Evolutionary conservation across 2,113 vertebrate species (phyloP), one percentile per base, ranked within the genome.

Genomic region (Elaphurus davidianus): DNA sequence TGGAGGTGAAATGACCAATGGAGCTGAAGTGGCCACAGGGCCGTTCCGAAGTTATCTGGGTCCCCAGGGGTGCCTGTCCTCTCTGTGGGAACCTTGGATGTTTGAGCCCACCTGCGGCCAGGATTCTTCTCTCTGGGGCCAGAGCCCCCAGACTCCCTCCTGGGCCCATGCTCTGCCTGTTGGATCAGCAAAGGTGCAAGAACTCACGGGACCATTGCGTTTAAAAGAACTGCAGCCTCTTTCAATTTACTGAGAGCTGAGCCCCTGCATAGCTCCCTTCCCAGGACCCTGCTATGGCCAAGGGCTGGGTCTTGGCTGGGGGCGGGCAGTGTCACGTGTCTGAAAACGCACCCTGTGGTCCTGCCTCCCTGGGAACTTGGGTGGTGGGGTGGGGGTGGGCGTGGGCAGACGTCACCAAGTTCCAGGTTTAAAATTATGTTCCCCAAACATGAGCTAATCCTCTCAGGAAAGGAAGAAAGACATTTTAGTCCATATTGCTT

Each of bases 31-130:
- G 10, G 33, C 2, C 62, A 10, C 11, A 1, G 19, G 55, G 30
- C 13, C 2, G 0, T 9, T 11, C 47, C 25, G 0, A 25, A 17
- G 45, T 4, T 2, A 5, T 15, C 76, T 14, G 0, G 30, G 25
- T 11, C 57, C 21, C 19, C 3, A 15, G 11, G 1, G 4, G 12
- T 30, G 28, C 9, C 3, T 0, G 0, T 10, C 6, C 36, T 6
- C 11, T 7, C 16, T 2, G 25, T 23, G 74, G 79, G 30, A 19
- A 16, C 23, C 55, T 17, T 1, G 0, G 5, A 5, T 0, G 5
- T 43, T 11, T 1, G 16, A 78, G 21, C 16, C 10, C 15, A 3
- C 0, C 4, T 1, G 27, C 0, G 1, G 16, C 25, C 14, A n/a
- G 27, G 28, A 5, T 25, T 54, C 71, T 10, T 27, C 7, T 40